Percentiles rank a stretch among this genome's conserved stretches.
Evolutionary conservation across 2,113 vertebrate species (phyloP).

Genomic region (Aspidoscelis tigris): DNA sequence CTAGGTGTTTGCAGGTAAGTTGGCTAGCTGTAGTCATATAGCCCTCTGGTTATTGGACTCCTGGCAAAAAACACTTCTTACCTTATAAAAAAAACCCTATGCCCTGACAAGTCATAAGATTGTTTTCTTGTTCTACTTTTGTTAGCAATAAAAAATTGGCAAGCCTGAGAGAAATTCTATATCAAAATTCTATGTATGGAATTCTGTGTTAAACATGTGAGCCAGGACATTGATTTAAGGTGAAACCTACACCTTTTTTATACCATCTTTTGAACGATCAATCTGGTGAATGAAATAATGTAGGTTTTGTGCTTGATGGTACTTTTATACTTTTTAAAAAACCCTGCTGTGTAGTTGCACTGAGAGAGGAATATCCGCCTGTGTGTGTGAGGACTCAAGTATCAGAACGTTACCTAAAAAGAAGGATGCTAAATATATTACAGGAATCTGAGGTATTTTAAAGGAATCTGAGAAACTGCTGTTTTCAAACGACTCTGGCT

Average conservation of each 20-base stretch:
- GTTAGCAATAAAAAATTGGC: not conserved
- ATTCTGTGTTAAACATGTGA: conserved; percentile 12
- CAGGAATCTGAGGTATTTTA: not conserved
- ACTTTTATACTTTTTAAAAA: too few relatives aligned
- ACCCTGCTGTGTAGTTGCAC: too few relatives aligned
- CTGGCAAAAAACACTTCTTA: too few relatives aligned
- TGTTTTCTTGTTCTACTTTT: not conserved
- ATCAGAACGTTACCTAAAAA: not conserved
- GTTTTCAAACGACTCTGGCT: not conserved
- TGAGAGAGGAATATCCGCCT: too few relatives aligned
- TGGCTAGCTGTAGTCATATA: not conserved
- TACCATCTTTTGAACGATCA: too few relatives aligned
- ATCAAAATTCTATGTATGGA: not conserved
- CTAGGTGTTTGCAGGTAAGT: not conserved
- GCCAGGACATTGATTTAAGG: not conserved
- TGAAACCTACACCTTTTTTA: too few relatives aligned
- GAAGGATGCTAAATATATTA: not conserved
- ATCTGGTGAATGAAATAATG: not conserved
- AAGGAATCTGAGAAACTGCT: not conserved
- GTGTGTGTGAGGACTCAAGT: too few relatives aligned
- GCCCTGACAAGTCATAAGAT: too few relatives aligned
- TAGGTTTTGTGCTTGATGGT: too few relatives aligned
- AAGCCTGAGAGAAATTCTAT: not conserved
- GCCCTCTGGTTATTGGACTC: too few relatives aligned
- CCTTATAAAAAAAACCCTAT: too few relatives aligned